Base-by-base conservation (phyloP, 2,113 vertebrate species). In the Delphinus delphis region DNA sequence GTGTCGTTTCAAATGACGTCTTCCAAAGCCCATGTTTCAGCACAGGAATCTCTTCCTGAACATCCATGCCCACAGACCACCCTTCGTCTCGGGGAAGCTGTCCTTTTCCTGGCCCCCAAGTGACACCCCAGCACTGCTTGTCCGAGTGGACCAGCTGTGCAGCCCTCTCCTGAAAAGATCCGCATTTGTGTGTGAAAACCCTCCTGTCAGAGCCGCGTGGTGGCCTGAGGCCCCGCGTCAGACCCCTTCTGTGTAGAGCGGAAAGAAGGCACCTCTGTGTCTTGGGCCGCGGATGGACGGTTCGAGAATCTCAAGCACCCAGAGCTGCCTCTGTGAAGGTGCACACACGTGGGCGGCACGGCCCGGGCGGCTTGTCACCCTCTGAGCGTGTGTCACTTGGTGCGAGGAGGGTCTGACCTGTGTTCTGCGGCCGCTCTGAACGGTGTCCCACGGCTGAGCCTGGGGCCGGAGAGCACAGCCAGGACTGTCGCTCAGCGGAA, bases 341-440 rank as follows among this genome's bases (percentile, higher is more conserved):
- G 47, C 47, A 13, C 4, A 9, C 15, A 0, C 6, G 1, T 7
- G 13, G 20, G 1, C 6, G 2, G 25, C 4, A 0, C 6, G 18
- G 23, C 8, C 41, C n/a, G 8, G 4, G n/a, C 3, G 5, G 31
- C 80, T 33, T 15, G 38, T 14, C 26, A 8, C 10, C 41, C 17
- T 23, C 21, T 58, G 14, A 7, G 41, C 17, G 17, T 60, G 67
- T 18, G 68, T 14, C 26, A 7, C 38, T 26, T 2, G 44, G 82
- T 2, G 2, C 4, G 11, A 0, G 2, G 5, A 21, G 26, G 20
- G 36, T 50, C 33, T 14, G 60, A 71, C 33, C 74, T 31, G 55
- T 12, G 74, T 8, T 6, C 25, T 60, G 50, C 10, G 8, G 18
- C 58, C 13, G 1, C 28, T 44, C 44, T 28, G 2, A 17, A 14